Base-by-base conservation (phyloP, 2,888 invertebrate genomes). In the Galeruca laticollis region DNA sequence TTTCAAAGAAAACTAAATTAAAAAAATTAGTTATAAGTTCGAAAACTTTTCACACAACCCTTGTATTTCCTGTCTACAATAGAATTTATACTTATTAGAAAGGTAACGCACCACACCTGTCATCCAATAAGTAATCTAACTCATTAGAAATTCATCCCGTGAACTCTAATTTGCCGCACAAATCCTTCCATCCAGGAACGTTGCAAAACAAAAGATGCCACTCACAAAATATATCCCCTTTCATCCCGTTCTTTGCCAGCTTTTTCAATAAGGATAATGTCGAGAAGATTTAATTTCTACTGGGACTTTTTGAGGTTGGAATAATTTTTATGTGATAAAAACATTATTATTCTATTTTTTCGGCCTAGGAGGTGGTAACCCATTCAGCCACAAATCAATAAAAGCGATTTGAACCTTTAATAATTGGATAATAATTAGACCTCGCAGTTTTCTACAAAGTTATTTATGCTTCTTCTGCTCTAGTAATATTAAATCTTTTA, bases 81-180 rank as follows among this genome's bases (percentile, higher is more conserved):
- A n/a, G n/a, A 68, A 71, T 73, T 69, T 64, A 51, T 69, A 37
- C 68, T 64, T 73, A 76, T 76, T 78, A 75, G 66, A 60, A 71
- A 72, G 59, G 63, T 74, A 77, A 74, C 70, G 71, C 71, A 76
- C 9, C 8, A 73, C 81, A 82, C 81, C 82, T 82, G 82, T 80
- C 80, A 79, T 77, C 79, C 80, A 80, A 81, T 82, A 82, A 80
- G 80, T 80, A 81, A 82, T 81, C 79, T 76, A 76, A 75, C 82
- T 83, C 80, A 83, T 84, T 81, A 80, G 66, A 79, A 78, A 84
- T 84, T 84, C 84, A 81, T 80, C 80, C 74, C 79, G 78, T 81
- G 81, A 78, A 81, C 80, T 81, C 80, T 82, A 83, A 83, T 84
- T 84, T 83, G 82, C 82, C 82, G 79, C 80, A 79, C 80, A 81